Evolutionary conservation across 2,888 invertebrate species (phyloP), one percentile per base, ranked within the genome.

Genomic region (Callosobruchus maculatus): DNA sequence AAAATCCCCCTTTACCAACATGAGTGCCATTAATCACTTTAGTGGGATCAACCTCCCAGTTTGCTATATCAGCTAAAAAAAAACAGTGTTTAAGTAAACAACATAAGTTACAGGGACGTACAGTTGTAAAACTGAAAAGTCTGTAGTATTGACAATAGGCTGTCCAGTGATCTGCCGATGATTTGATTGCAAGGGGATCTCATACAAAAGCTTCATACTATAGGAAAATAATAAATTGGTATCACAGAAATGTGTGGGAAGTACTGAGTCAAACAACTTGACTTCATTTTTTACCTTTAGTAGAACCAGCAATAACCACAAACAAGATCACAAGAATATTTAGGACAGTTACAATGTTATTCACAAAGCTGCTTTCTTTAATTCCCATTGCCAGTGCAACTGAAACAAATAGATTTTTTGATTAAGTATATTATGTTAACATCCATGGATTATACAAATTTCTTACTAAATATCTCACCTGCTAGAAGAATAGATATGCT

Each of bases 281-380:
- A n/a, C n/a, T n/a, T n/a, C n/a, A n/a, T n/a, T n/a, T n/a, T n/a
- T 21, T 86, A 93, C 94, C 92, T 89, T 93, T 92, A 22, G 92
- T 89, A 0, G 90, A 90, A 18, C 97, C 97, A 70, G 93, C 90
- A 75, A 96, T 91, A 70, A 97, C 92, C 73, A 97, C 95, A 83
- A 95, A 96, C 4, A 93, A 79, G 0, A 97, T 95, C 0, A 97
- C 95, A 20, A 90, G 87, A 31, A 97, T 87, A 86, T 97, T 97
- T 67, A 95, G 89, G 0, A 92, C 87, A 0, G 97, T 97, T 83
- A 97, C 95, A 73, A 97, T 88, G 84, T 96, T 97, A 87, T 97
- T 97, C 78, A 95, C 92, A 71, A 91, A 88, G 0, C 95, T 93
- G 0, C 97, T 97, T 86, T 97, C 96, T 83, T 95, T 96, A 68